These are phyloP conservation scores for Conopomorpha cramerella DNA, from an alignment of 1,140 invertebrate species.

Conservation along the genomic window DNA sequence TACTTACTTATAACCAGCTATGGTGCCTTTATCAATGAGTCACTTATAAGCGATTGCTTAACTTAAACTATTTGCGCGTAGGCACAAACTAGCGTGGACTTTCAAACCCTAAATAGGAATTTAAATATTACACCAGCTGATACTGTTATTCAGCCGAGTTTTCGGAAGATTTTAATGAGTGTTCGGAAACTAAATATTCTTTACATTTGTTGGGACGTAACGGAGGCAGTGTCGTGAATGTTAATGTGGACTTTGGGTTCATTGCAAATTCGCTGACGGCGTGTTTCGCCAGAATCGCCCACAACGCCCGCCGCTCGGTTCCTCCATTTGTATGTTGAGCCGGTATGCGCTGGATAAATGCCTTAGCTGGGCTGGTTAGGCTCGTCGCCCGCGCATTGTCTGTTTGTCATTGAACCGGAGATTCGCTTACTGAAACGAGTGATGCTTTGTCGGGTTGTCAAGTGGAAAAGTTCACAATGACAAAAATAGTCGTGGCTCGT, in stretches of 20 bases:
- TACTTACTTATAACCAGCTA: too few relatives aligned
- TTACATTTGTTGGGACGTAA: slow-evolving; percentile 6
- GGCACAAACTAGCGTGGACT: neutral
- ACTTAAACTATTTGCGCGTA: neutral
- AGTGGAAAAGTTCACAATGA: too few relatives aligned
- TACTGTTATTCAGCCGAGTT: neutral
- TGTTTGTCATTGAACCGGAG: slow-evolving; percentile 41
- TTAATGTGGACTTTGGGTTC: slow-evolving; percentile 18
- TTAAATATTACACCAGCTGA: neutral
- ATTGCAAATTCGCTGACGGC: slow-evolving; percentile 17
- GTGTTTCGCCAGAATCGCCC: slow-evolving; percentile 20
- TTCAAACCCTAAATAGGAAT: too few relatives aligned
- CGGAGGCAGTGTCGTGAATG: slow-evolving; percentile 15
- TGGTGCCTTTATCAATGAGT: too few relatives aligned
- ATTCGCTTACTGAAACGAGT: too few relatives aligned
- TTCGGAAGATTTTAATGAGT: neutral
- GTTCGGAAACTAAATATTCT: neutral
- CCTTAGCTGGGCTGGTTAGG: slow-evolving; percentile 15
- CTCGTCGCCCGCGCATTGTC: slow-evolving; percentile 28
- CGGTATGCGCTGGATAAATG: neutral
- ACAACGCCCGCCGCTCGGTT: too few relatives aligned
- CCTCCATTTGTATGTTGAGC: too few relatives aligned
- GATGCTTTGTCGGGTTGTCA: too few relatives aligned
- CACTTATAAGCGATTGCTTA: neutral
- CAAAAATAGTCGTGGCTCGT: too few relatives aligned